Evolutionary conservation across 2,888 invertebrate species (phyloP).

Genomic region (Biston betularia): DNA sequence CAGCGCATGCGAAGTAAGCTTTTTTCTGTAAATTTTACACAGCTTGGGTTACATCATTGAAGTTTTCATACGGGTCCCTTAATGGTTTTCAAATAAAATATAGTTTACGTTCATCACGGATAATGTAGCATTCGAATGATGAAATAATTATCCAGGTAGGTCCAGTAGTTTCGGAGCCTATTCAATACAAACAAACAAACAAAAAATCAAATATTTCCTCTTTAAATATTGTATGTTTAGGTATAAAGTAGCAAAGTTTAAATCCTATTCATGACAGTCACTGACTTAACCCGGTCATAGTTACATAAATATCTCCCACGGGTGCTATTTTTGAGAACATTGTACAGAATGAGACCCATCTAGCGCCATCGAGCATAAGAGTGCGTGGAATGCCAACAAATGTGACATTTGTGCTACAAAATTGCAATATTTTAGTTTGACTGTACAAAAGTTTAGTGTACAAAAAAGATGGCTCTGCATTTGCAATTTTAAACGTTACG

Average conservation of each 20-base stretch:
- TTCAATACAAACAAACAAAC: too few relatives aligned
- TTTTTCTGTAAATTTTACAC: too few relatives aligned
- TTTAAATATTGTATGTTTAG: too few relatives aligned
- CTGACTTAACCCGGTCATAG: slow-evolving; percentile 82
- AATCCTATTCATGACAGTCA: slow-evolving; percentile 68
- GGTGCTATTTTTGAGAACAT: slow-evolving; percentile 75
- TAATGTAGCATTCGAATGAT: too few relatives aligned
- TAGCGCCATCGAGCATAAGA: slow-evolving; percentile 53
- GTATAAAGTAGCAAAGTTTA: slow-evolving; percentile 56
- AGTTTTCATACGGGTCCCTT: too few relatives aligned
- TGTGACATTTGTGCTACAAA: slow-evolving; percentile 43
- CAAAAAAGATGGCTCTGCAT: slow-evolving; percentile 10
- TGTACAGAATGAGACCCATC: slow-evolving; percentile 69
- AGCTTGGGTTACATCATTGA: too few relatives aligned
- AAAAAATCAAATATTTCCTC: too few relatives aligned
- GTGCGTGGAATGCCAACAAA: slow-evolving; percentile 50
- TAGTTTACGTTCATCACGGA: too few relatives aligned
- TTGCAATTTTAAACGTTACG: slow-evolving; percentile 7
- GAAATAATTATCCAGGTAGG: too few relatives aligned
- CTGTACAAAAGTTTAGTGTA: neutral
- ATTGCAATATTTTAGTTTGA: slow-evolving; percentile 21
- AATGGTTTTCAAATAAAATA: too few relatives aligned
- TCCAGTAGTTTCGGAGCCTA: too few relatives aligned
- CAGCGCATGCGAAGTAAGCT: too few relatives aligned
- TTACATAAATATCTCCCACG: slow-evolving; percentile 80